phyloP scores from a whole-genome alignment of 2,888 invertebrate species.

The Hoplodrina ambigua region DNA sequence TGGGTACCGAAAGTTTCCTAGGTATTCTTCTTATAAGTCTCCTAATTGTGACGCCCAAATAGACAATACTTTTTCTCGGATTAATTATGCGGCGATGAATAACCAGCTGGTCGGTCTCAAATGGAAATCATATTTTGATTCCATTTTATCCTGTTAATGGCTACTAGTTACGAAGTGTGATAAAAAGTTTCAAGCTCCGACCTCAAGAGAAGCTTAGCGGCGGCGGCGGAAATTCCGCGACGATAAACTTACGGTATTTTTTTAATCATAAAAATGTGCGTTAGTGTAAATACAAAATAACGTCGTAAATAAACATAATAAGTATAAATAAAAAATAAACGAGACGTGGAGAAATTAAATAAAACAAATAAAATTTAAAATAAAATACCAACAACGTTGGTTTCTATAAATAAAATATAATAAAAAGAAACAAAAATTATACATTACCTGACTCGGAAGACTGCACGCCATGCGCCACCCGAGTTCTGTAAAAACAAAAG shows the following conservation, averaged over 20 bases:
- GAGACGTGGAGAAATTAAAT: background rate
- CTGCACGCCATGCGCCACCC: conserved; percentile 29
- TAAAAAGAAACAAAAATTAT: conserved; percentile 53
- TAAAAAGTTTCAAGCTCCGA: conserved; percentile 36
- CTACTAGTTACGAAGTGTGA: conserved; percentile 11
- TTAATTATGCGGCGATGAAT: background rate
- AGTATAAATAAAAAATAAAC: background rate
- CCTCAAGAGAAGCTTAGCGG: conserved; percentile 24
- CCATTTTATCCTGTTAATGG: conserved; percentile 26
- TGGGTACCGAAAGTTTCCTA: background rate
- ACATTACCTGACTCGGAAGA: conserved; percentile 71
- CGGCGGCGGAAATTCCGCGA: conserved; percentile 1
- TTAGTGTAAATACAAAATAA: background rate
- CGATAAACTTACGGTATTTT: background rate
- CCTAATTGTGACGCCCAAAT: background rate
- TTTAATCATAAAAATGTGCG: background rate
- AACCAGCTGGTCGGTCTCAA: background rate
- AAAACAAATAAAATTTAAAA: background rate
- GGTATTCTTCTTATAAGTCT: background rate
- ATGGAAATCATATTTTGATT: conserved; percentile 2
- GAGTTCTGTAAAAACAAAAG: conserved; percentile 75
- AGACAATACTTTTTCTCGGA: background rate
- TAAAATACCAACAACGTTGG: conserved; percentile 12
- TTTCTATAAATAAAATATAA: conserved; percentile 21
- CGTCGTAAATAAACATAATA: background rate